Conservation (phyloP, 1,140 invertebrate genomes). For the Drosophila saltans region DNA sequence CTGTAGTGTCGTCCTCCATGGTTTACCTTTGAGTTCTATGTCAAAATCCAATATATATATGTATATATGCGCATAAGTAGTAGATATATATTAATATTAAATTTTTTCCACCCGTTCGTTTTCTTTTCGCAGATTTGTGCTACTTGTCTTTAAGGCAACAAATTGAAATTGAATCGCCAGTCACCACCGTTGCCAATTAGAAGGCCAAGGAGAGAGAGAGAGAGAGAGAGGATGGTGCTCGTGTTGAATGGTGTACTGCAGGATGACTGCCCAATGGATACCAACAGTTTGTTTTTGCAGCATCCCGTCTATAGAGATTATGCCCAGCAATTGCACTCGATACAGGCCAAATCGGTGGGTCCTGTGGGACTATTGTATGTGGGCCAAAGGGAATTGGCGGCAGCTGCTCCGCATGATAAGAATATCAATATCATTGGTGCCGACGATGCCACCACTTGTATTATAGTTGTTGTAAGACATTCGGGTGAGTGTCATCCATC, state of each 20-base stretch:
- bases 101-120: neutral
- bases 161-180: slow-evolving; percentile 58
- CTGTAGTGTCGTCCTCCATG: slow-evolving; percentile 19
- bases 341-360: slow-evolving; percentile 87
- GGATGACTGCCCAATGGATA: slow-evolving; percentile 92
- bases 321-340: slow-evolving; percentile 90
- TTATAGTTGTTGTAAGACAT: slow-evolving; percentile 94
- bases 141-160: slow-evolving; percentile 64
- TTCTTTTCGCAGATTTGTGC: slow-evolving; percentile 50
- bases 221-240: slow-evolving; percentile 88
- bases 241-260: slow-evolving; percentile 93
- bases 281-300: slow-evolving; percentile 89
- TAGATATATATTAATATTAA: neutral
- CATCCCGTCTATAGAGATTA: slow-evolving; percentile 94
- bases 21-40: slow-evolving; percentile 16
- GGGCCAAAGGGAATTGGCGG: slow-evolving; percentile 94
- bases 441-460: slow-evolving; percentile 97
- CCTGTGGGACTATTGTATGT: slow-evolving; percentile 94
- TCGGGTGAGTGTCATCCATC: slow-evolving; percentile 88
- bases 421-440: slow-evolving; percentile 95
- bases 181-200: slow-evolving; percentile 9
- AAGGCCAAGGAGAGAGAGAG: slow-evolving; percentile 20
- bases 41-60: slow-evolving; percentile 37
- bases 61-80: neutral
- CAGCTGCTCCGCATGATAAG: slow-evolving; percentile 95